Evolutionary conservation across 1,140 invertebrate species (phyloP).

Genomic region (Polyergus mexicanus): DNA sequence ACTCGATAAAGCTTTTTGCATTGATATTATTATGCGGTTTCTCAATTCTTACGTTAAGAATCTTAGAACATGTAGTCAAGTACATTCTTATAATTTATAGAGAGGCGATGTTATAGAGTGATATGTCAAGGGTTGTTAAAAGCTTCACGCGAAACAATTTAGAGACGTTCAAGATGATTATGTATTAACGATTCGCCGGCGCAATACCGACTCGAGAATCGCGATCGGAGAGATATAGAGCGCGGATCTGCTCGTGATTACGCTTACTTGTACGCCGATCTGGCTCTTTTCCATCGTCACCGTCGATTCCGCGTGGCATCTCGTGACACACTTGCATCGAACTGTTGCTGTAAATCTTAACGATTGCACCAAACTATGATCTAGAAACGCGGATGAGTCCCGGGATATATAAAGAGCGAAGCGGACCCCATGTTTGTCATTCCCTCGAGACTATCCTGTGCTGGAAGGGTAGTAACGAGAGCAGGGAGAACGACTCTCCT

Average conservation of each 20-base stretch:
- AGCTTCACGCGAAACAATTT: slow-evolving; percentile 21
- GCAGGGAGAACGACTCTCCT: slow-evolving; percentile 36
- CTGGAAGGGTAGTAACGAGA: slow-evolving; percentile 58
- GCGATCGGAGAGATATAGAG: slow-evolving; percentile 49
- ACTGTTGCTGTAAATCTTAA: slow-evolving; percentile 84
- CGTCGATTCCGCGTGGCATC: slow-evolving; percentile 43
- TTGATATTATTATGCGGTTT: not conserved
- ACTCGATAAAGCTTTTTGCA: not conserved
- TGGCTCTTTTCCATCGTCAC: slow-evolving; percentile 27
- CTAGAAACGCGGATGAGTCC: slow-evolving; percentile 86
- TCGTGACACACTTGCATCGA: slow-evolving; percentile 83
- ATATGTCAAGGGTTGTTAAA: slow-evolving; percentile 40
- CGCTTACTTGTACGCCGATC: slow-evolving; percentile 23
- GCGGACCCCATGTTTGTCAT: slow-evolving; percentile 86
- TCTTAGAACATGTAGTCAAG: not conserved
- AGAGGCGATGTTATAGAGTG: too few species aligned
- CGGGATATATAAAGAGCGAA: slow-evolving; percentile 87
- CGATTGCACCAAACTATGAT: slow-evolving; percentile 87
- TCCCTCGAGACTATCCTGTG: slow-evolving; percentile 77
- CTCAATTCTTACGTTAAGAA: not conserved
- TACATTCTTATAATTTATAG: not conserved
- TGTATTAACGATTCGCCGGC: slow-evolving; percentile 44
- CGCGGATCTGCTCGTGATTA: slow-evolving; percentile 42
- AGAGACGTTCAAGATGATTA: slow-evolving; percentile 39
- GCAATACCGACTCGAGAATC: slow-evolving; percentile 35